phyloP scores from a whole-genome alignment of 2,113 vertebrate genomes.

The Theropithecus gelada region DNA sequence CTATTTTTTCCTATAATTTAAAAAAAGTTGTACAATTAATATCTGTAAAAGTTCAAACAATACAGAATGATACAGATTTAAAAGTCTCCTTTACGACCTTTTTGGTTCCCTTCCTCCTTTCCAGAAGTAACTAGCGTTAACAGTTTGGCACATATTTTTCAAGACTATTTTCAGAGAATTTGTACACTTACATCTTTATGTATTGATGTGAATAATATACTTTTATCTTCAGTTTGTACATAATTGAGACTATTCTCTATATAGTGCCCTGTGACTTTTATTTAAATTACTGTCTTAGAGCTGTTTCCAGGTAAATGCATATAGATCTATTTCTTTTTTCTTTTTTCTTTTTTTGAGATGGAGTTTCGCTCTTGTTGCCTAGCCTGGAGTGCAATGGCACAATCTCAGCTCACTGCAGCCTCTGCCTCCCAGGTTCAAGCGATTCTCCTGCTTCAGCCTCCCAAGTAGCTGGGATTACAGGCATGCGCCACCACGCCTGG shows the following conservation, averaged over 20 bases:
- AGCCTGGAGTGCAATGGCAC: too few relatives aligned
- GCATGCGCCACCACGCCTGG: too few relatives aligned
- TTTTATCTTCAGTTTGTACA: neutral
- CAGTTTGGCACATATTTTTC: neutral
- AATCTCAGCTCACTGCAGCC: too few relatives aligned
- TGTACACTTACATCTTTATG: neutral
- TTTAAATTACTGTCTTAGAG: neutral
- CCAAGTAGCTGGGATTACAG: too few relatives aligned
- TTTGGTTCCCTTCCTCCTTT: neutral
- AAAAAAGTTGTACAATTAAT: neutral
- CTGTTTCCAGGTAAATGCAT: neutral
- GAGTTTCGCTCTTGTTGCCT: too few relatives aligned
- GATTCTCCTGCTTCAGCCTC: too few relatives aligned
- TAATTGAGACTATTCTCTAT: neutral
- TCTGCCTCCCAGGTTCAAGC: too few relatives aligned
- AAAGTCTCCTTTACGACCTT: neutral
- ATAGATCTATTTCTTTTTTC: neutral
- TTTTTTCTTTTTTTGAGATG: too few relatives aligned
- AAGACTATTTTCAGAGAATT: conserved; percentile 7
- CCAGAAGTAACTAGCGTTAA: neutral
- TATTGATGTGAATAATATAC: conserved; percentile 3
- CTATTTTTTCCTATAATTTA: neutral
- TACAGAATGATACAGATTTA: neutral
- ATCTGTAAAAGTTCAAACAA: conserved; percentile 29
- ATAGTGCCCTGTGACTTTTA: neutral